These are phyloP conservation scores for Formica aserva DNA, from an alignment of 2,888 invertebrate genomes.

Conservation along the genomic window DNA sequence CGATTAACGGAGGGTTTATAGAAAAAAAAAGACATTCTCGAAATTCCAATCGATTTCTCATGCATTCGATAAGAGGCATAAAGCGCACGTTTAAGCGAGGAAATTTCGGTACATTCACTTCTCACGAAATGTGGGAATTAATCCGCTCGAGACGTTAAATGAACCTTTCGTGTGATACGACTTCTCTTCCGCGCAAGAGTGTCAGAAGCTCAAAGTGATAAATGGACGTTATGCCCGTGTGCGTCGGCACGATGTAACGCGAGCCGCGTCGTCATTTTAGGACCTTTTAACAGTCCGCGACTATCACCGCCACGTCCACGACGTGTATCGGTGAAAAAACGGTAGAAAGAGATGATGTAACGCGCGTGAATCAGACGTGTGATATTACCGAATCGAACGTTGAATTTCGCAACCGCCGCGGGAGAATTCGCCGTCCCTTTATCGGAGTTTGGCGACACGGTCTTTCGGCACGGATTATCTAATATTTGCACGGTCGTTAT, in stretches of 20 bases:
- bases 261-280: slow-evolving; percentile 44
- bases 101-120: not conserved
- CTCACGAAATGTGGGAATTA: slow-evolving; percentile 30
- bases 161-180: slow-evolving; percentile 27
- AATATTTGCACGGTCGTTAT: slow-evolving; percentile 40
- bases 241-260: slow-evolving; percentile 47
- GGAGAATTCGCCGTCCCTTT: slow-evolving; percentile 46
- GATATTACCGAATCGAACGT: slow-evolving; percentile 54
- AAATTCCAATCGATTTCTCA: slow-evolving; percentile 17
- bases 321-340: slow-evolving; percentile 27
- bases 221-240: slow-evolving; percentile 32
- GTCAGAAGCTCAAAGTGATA: slow-evolving; percentile 62
- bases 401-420: slow-evolving; percentile 55
- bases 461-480: slow-evolving; percentile 17
- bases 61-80: not conserved
- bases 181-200: slow-evolving; percentile 32
- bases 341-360: slow-evolving; percentile 61
- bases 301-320: not conserved
- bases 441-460: slow-evolving; percentile 44
- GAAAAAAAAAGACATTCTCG: not conserved
- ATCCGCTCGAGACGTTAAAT: slow-evolving; percentile 38
- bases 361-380: slow-evolving; percentile 61
- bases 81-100: not conserved
- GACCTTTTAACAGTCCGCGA: slow-evolving; percentile 9
- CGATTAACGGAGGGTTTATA: too few relatives aligned